Evolutionary conservation across 1,140 invertebrate genomes (phyloP), one percentile per base, ranked within the genome.

Genomic region (Psilanteris sp.): DNA sequence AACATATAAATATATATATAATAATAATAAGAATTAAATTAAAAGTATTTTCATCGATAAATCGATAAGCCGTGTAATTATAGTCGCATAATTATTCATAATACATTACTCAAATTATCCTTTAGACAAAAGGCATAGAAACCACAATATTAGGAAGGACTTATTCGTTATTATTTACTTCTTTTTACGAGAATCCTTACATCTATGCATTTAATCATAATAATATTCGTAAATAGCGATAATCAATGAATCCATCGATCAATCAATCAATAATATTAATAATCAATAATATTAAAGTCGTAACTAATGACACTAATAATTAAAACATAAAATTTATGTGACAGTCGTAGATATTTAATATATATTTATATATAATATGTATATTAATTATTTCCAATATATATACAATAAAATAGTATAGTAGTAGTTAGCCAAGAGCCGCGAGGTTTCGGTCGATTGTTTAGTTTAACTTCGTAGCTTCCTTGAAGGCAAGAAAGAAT

Each of bases 281-380:
- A 75, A 48, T 77, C 52, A 67, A 79, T 76, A 66, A 41, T 74
- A 32, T 37, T n/a, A n/a, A n/a, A 68, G 31, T 16, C 20, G 44
- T 62, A 78, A 78, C 41, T 78, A 76, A 80, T 50, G 66, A 71
- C 71, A 54, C 52, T 67, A 67, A 57, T 82, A 79, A 64, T 71
- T 50, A 76, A 57, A 81, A 77, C 52, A 61, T 81, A 81, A 77
- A 81, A 61, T 73, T 80, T 79, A 84, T 85, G n/a, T n/a, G 64
- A 80, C 67, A 77, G 82, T 83, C 54, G 79, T 77, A 82, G 77
- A 84, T 83, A 80, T 77, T 85, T 72, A 80, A 82, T 85, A 84
- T 85, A 80, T 85, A 83, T 78, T 81, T 79, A 66, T 78, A 81
- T 83, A 84, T 78, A 75, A 79, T 85, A 82, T 83, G 61, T 82